Evolutionary conservation across 2,888 invertebrate genomes (phyloP).

Genomic region (Rugalucina vietnamica): DNA sequence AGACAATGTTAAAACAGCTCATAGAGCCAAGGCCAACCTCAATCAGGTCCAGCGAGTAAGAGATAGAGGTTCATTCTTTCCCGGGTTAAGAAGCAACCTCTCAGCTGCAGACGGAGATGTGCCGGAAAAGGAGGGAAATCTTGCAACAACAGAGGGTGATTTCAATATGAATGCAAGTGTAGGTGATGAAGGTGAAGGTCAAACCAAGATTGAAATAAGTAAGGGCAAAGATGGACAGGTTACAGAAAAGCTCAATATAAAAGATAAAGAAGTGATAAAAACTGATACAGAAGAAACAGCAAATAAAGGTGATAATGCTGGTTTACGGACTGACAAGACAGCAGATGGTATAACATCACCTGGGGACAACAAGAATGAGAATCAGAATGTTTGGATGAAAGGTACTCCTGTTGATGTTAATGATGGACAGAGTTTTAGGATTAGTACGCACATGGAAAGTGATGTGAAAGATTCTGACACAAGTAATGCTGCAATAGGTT

Average conservation of each 20-base stretch:
- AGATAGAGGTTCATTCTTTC: not conserved
- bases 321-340: not conserved
- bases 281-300: not conserved
- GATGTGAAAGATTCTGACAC: not conserved
- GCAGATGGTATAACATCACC: not conserved
- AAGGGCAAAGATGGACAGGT: not conserved
- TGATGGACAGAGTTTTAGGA: not conserved
- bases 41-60: slow-evolving; percentile 23
- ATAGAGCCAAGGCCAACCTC: slow-evolving; percentile 66
- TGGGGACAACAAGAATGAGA: not conserved
- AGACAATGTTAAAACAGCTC: slow-evolving; percentile 54
- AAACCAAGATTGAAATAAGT: not conserved
- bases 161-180: not conserved
- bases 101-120: not conserved
- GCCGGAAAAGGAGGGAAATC: not conserved
- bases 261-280: not conserved
- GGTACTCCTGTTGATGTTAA: not conserved
- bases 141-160: not conserved
- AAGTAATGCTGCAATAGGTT: not conserved
- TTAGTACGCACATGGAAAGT: not conserved
- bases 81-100: not conserved
- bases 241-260: not conserved
- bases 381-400: not conserved
- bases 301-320: not conserved
- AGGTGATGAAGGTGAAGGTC: not conserved